These are phyloP conservation scores for Rhabdophis nuchalis DNA, from an alignment of 2,797 vertebrate genomes.

Conservation along the genomic window DNA sequence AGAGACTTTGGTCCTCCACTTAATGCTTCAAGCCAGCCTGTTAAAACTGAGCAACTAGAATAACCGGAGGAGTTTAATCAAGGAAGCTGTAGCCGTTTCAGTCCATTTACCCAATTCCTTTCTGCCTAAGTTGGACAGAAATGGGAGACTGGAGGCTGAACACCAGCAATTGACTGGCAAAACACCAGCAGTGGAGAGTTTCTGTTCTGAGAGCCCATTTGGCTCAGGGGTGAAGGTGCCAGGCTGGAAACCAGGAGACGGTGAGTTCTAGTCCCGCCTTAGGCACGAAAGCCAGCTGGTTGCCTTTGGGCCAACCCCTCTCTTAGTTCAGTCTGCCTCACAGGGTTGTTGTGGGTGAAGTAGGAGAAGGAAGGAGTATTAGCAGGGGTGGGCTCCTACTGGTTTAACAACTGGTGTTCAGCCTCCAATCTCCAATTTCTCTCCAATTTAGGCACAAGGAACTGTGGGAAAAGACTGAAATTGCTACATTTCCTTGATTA, in stretches of 20 bases:
- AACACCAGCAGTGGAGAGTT: not conserved
- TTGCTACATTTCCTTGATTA: too few relatives aligned
- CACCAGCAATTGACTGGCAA: not conserved
- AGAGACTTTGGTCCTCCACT: not conserved
- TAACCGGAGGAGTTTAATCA: not conserved
- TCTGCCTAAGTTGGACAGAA: not conserved
- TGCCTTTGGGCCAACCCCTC: too few relatives aligned
- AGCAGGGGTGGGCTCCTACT: not conserved
- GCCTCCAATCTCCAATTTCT: too few relatives aligned
- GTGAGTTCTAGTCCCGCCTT: too few relatives aligned
- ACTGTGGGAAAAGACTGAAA: too few relatives aligned
- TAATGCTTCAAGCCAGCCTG: not conserved
- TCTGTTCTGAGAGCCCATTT: too few relatives aligned
- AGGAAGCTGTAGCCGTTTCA: not conserved
- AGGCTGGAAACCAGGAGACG: too few relatives aligned
- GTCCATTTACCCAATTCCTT: not conserved
- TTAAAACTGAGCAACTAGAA: not conserved
- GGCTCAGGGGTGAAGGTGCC: too few relatives aligned
- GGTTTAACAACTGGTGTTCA: too few relatives aligned
- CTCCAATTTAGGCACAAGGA: too few relatives aligned
- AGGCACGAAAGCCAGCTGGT: too few relatives aligned
- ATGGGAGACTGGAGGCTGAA: not conserved
- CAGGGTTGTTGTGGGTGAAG: not conserved
- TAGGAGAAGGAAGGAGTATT: not conserved
- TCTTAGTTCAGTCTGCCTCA: not conserved